Evolutionary conservation across 2,797 vertebrate genomes (phyloP), one percentile per base, ranked within the genome.

Genomic region (Malurus splendens): DNA sequence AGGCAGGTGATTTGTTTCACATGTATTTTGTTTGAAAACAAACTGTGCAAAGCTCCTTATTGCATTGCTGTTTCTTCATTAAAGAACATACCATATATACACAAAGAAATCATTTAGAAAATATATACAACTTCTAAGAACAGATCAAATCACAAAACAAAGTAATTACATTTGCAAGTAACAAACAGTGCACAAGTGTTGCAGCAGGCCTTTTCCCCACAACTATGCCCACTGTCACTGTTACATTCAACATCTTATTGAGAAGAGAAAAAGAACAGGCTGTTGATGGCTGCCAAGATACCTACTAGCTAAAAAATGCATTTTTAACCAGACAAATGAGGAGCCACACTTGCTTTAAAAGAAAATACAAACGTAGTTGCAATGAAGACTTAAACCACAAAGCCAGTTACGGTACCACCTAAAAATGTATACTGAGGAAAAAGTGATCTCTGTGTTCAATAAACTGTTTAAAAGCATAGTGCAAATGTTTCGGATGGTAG

Each of bases 61-160:
- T 73, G 86, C 86, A 65, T 90, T 89, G 73, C 89, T 90, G 78
- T 92, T 93, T 94, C 74, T 92, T 91, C 90, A 68, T 48, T 50
- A 78, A 95, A 93, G 93, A 92, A 90, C 67, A 88, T 39, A 94
- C 81, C 64, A 82, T 90, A 91, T 93, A 92, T 92, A 96, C 94
- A 96, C 83, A 91, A 78, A 88, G 78, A 92, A 94, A 94, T 92
- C 80, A 89, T 82, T 95, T 94, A 95, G 94, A 96, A 97, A 96
- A 96, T 94, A 95, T 90, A 86, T 89, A 97, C 94, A 95, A 87
- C 94, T 86, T 83, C 71, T 79, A 73, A 76, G 78, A 93, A 94
- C 86, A 89, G 61, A 89, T 88, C 90, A 48, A 47, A 55, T 82
- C 89, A 59, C 20, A 81, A 85, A 92, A 89, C 27, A 60, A 93